Percentiles rank a stretch among this genome's conserved stretches.
These are phyloP conservation scores for Allygus modestus DNA, from an alignment of 2,888 invertebrate species.

Conservation along the genomic window DNA sequence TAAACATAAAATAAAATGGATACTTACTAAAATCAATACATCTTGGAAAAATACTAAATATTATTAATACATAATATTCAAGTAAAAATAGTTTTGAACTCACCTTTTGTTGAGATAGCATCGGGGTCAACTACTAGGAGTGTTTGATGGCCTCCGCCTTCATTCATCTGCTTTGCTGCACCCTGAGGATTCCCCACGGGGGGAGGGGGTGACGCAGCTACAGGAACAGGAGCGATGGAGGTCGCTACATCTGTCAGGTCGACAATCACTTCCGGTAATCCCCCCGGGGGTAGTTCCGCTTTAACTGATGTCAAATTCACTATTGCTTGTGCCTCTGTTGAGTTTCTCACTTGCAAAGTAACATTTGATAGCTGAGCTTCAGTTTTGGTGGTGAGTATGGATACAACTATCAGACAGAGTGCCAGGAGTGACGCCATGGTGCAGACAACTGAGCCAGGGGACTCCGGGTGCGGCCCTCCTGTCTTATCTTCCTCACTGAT, in stretches of 20 bases:
- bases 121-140: background rate
- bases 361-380: background rate
- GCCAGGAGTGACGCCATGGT: background rate
- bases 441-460: background rate
- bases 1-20: too few species aligned
- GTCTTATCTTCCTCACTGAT: constrained; percentile 39
- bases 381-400: background rate
- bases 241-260: background rate
- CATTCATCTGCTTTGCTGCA: background rate
- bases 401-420: background rate
- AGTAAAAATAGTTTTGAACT: too few species aligned
- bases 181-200: background rate
- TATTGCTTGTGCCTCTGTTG: background rate
- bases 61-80: too few species aligned
- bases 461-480: background rate
- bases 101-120: constrained; percentile 7
- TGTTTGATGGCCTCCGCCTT: background rate
- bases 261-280: constrained; percentile 5
- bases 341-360: background rate
- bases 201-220: background rate
- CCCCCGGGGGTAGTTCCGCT: background rate
- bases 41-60: too few species aligned
- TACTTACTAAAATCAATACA: too few species aligned
- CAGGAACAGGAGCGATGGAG: background rate
- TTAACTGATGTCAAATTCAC: background rate